These are phyloP conservation scores for Nudaria mundana DNA, from an alignment of 2,888 invertebrate species.

Conservation along the genomic window DNA sequence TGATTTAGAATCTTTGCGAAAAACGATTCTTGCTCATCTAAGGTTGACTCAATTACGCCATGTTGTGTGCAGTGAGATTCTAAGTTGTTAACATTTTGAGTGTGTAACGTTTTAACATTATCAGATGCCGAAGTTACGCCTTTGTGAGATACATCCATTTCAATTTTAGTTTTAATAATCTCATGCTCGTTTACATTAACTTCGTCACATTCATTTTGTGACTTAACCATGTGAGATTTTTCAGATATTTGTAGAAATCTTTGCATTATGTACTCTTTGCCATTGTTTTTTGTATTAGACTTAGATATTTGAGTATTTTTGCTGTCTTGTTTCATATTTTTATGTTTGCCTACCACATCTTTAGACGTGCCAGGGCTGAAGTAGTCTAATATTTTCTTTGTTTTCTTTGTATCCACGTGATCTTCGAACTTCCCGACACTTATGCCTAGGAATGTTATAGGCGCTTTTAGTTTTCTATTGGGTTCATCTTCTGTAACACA, in stretches of 20 bases:
- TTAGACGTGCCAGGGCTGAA: constrained; percentile 72
- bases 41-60: constrained; percentile 41
- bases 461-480: constrained; percentile 66
- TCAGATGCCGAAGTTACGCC: background rate
- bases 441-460: constrained; percentile 87
- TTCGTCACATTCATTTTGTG: background rate
- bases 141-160: background rate
- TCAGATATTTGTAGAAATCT: constrained; percentile 47
- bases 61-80: background rate
- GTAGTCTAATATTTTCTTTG: constrained; percentile 80
- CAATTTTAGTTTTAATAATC: background rate
- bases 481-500: constrained; percentile 57
- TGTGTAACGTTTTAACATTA: background rate
- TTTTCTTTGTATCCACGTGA: constrained; percentile 70
- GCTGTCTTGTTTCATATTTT: constrained; percentile 16
- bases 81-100: background rate
- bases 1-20: constrained; percentile 64
- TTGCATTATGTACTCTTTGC: constrained; percentile 54
- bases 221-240: constrained; percentile 7
- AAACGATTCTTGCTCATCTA: constrained; percentile 71
- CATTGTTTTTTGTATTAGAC: constrained; percentile 28
- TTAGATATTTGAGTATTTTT: constrained; percentile 8
- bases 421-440: constrained; percentile 90
- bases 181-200: no score
- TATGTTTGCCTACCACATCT: constrained; percentile 24